Conservation (phyloP, 2,888 invertebrate species). For the Meliscaeva auricollis region DNA sequence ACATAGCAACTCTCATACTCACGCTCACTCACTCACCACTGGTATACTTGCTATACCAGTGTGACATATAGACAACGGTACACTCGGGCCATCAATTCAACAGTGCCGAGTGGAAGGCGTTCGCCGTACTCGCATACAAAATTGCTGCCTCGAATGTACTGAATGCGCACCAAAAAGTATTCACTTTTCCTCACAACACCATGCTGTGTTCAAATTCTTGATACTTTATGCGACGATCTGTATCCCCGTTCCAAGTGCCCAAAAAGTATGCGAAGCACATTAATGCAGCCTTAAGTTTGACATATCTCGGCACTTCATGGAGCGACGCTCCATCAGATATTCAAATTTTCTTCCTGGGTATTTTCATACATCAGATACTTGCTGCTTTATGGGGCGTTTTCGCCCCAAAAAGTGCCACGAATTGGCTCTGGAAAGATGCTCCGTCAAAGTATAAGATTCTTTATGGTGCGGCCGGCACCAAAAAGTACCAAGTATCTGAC, state of each 20-base stretch:
- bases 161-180: constrained; percentile 79
- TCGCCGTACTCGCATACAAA: constrained; percentile 80
- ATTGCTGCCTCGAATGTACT: constrained; percentile 80
- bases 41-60: constrained; percentile 79
- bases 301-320: constrained; percentile 83
- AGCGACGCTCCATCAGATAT: constrained; percentile 81
- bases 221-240: constrained; percentile 80
- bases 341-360: constrained; percentile 74
- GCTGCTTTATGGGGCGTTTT: constrained; percentile 81
- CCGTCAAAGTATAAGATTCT: constrained; percentile 25
- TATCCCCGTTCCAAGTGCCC: constrained; percentile 82
- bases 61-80: constrained; percentile 81
- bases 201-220: constrained; percentile 66
- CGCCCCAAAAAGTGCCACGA: constrained; percentile 81
- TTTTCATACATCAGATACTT: constrained; percentile 76
- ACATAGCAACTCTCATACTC: constrained; percentile 70
- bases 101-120: constrained; percentile 79
- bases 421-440: constrained; percentile 76
- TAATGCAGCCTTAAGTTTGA: constrained; percentile 81
- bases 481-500: constrained; percentile 57
- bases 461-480: constrained; percentile 64
- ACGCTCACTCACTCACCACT: constrained; percentile 75
- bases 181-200: constrained; percentile 67
- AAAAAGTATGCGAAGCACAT: constrained; percentile 80
- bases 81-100: constrained; percentile 79